A percentile compares a stretch with the other conserved stretches of the same genome.
These are phyloP conservation scores for Melikaiella ostensackeni DNA, from an alignment of 2,888 invertebrate genomes.

Conservation along the genomic window DNA sequence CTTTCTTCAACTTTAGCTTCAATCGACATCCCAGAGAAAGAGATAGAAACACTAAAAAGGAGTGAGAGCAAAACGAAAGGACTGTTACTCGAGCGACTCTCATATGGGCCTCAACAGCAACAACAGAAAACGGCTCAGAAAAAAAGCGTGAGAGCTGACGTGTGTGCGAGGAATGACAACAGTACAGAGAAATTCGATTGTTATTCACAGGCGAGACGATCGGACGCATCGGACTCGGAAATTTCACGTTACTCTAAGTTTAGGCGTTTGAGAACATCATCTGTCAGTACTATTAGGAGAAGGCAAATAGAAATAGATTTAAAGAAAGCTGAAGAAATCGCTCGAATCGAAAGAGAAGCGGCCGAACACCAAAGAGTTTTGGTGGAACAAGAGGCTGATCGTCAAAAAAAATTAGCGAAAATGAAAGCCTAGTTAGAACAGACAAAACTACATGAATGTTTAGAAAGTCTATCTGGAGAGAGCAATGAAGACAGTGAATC, in stretches of 20 bases:
- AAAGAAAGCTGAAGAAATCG: neutral
- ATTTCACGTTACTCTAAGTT: too few species aligned
- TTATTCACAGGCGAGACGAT: too few species aligned
- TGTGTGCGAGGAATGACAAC: too few species aligned
- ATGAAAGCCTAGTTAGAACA: neutral
- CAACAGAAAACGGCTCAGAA: too few species aligned
- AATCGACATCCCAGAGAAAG: too few species aligned
- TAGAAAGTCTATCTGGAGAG: neutral
- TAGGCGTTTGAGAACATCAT: neutral
- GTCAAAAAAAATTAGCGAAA: neutral
- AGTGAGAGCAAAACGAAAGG: neutral
- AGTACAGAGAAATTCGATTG: too few species aligned
- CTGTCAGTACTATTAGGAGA: neutral
- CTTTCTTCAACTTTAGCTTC: too few species aligned
- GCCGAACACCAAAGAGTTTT: neutral
- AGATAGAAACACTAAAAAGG: neutral
- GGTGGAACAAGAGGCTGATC: neutral
- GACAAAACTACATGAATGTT: neutral
- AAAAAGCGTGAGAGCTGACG: too few species aligned
- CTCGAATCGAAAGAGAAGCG: neutral
- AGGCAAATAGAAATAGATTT: neutral
- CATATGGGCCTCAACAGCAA: neutral
- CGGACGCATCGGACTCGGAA: too few species aligned
- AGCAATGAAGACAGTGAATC: neutral
- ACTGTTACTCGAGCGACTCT: neutral